Base-by-base conservation (phyloP, 1,140 invertebrate species). In the Xylocopa sonorina region DNA sequence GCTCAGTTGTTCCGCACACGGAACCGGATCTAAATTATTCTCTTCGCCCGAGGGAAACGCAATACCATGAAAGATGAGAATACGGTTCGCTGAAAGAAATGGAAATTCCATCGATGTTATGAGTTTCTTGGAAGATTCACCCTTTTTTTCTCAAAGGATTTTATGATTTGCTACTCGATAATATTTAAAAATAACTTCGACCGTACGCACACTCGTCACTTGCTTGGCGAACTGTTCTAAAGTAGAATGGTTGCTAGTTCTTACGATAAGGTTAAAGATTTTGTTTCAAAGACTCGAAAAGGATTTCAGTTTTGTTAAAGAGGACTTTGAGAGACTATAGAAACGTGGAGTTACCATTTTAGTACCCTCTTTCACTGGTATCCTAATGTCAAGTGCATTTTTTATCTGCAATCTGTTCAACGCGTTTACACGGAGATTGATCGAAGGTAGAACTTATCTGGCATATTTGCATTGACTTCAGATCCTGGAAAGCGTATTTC, bases 11-110 rank as follows among this genome's bases (percentile, higher is more conserved):
- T 41, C 21, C 10, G 21, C 32, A 34, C 55, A 34, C 66, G 34
- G 63, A 77, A 69, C 74, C 43, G 74, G 64, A 77, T 77, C 74
- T 58, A n/a, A 57, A 46, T 69, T 77, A 69, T 77, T 68, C 64
- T 60, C 16, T 24, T 57, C 14, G 38, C 10, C 50, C 48, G 51
- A 67, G 18, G 51, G n/a, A 64, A 75, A 43, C 62, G 29, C 16
- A 29, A 27, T 41, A 34, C 14, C 16, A 38, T 9, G 9, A 10
- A 74, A 43, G 29, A 53, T 18, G 32, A 21, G 24, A 29, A 24
- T 34, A 46, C 60, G 21, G 12, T 18, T 32, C 24, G 6, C 27
- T n/a, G 18, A 41, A 21, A 18, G 43, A 57, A 32, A 46, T 34
- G 68, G 38, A 32, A 58, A 58, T 38, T 29, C 55, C 53, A 12